Evolutionary conservation across 2,888 invertebrate species (phyloP), one percentile per base, ranked within the genome.

Genomic region (Cephus runcator): DNA sequence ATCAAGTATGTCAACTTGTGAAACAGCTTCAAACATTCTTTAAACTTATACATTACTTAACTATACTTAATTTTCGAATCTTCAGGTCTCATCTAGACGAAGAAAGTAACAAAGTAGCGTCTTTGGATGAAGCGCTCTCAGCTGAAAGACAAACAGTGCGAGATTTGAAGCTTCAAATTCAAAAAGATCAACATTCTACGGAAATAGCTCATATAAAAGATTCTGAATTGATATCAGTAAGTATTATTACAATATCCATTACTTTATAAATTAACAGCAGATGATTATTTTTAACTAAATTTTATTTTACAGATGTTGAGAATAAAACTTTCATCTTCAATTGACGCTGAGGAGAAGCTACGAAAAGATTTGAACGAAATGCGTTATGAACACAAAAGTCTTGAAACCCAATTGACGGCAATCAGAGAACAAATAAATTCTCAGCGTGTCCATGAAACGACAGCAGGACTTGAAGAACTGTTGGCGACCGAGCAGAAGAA

Each of bases 321-420:
- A 74, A 84, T 86, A 35, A 88, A 91, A 73, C 79, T 96, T 9
- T 95, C 96, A 83, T 93, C 93, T 0, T 94, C 94, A 0, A 92
- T 96, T 88, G 93, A 94, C 73, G 93, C 93, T 1, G 95, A 96
- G 85, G 92, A 93, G 69, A 94, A 95, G 83, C 90, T 95, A 68
- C 94, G 95, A 83, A 93, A 93, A 75, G 90, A 94, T 11, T 91
- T 95, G 71, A 93, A 94, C 73, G 90, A 92, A 36, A 93, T 94
- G 82, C 91, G 93, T 3, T 92, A 93, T 34, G 92, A 94, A 3
- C 90, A 92, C 34, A 92, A 93, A 76, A 90, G 92, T 79, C 86
- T 93, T 1, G 91, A 93, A 78, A 92, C 92, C 0, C 93, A 90
- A 74, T 75, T 91, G 68, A 88, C 84, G 56, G 82, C 86, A 1